These are phyloP conservation scores for Sphaeramia orbicularis DNA, from an alignment of 2,797 vertebrate species.

Conservation along the genomic window DNA sequence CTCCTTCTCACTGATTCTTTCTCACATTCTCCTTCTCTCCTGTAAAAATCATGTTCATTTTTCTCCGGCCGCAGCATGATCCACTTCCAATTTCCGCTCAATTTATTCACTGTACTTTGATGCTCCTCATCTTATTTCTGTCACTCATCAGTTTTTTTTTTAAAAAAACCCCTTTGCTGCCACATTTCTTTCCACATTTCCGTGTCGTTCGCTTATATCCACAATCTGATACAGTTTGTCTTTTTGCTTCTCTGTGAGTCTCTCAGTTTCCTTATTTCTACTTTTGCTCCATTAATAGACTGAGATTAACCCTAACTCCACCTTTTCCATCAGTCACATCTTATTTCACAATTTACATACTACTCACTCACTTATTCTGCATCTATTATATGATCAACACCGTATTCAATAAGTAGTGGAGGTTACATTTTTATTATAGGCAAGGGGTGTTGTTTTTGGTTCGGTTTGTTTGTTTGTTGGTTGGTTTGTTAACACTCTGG, in stretches of 20 bases:
- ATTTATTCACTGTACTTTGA: constrained; percentile 43
- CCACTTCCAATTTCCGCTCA: constrained; percentile 48
- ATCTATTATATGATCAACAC: neutral
- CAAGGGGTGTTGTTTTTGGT: too few species aligned
- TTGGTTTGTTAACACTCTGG: too few species aligned
- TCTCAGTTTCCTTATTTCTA: neutral
- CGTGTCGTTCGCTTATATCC: constrained; percentile 3
- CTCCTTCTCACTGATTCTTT: constrained; percentile 25
- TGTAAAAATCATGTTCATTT: constrained; percentile 34
- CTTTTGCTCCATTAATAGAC: constrained; percentile 3
- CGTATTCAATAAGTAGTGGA: too few species aligned
- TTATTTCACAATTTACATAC: neutral
- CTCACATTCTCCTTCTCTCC: constrained; percentile 15
- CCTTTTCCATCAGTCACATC: constrained; percentile 15
- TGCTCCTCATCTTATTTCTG: constrained; percentile 13
- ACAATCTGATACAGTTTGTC: constrained; percentile 11
- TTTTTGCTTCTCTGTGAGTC: constrained; percentile 26
- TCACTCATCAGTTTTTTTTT: constrained; percentile 32
- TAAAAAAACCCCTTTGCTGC: neutral
- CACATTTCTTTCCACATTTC: neutral
- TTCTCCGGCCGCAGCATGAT: neutral
- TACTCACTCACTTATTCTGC: constrained; percentile 10
- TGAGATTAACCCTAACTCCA: constrained; percentile 9
- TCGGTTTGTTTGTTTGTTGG: too few species aligned
- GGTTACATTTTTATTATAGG: too few species aligned